These are phyloP conservation scores for Antheraea mylitta DNA, from an alignment of 1,140 invertebrate species.

Conservation along the genomic window DNA sequence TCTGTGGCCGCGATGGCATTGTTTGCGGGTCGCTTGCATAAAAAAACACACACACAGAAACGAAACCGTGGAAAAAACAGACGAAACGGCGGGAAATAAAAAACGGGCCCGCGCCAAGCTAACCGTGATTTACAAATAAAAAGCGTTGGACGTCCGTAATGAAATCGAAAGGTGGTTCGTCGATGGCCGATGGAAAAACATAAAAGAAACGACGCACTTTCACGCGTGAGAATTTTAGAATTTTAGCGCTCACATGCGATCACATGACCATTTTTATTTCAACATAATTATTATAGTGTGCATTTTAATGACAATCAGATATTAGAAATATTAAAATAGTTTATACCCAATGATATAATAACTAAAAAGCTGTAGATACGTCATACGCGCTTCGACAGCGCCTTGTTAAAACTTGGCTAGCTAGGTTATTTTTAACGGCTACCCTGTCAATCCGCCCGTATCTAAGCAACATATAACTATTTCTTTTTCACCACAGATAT, in stretches of 20 bases:
- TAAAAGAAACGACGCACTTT: conserved; percentile 73
- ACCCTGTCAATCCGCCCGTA: no score
- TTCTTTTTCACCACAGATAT: no score
- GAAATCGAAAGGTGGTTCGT: conserved; percentile 78
- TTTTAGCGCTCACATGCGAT: conserved; percentile 49
- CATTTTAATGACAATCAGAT: no score
- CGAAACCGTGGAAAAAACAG: conserved; percentile 61
- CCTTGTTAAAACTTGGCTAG: no score
- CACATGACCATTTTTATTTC: conserved; percentile 33
- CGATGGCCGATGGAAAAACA: conserved; percentile 75
- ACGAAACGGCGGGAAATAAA: conserved; percentile 58
- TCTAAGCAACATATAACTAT: no score
- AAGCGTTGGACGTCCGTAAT: conserved; percentile 73
- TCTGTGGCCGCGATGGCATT: conserved; percentile 71
- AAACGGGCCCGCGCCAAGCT: conserved; percentile 57
- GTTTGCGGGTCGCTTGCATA: conserved; percentile 70
- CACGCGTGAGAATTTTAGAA: conserved; percentile 74
- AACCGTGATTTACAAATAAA: conserved; percentile 77
- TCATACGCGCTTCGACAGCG: no score
- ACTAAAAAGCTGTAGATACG: no score
- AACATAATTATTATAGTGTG: no score
- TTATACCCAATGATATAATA: no score
- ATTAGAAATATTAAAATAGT: no score
- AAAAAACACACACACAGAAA: conserved; percentile 39
- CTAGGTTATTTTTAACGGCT: no score